Percentiles rank a stretch among this genome's conserved stretches.
phyloP scores from a whole-genome alignment of 2,888 invertebrate genomes.

The Pollenia labialis region DNA sequence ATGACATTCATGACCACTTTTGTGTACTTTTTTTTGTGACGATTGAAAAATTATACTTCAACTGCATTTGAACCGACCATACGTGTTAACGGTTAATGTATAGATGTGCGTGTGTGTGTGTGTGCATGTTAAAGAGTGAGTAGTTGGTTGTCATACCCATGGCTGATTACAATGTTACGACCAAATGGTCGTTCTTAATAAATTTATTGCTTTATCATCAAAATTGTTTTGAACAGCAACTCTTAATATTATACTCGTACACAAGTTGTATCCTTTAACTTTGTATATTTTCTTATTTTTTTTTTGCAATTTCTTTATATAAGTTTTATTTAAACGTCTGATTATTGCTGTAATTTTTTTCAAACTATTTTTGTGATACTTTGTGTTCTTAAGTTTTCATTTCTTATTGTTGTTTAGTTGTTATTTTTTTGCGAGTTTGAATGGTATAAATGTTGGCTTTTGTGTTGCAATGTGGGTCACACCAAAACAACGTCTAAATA shows the following conservation, averaged over 20 bases:
- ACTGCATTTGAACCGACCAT: constrained; percentile 26
- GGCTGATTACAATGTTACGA: constrained; percentile 19
- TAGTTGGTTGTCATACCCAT: neutral
- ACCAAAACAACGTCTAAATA: constrained; percentile 35
- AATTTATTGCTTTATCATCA: constrained; percentile 64
- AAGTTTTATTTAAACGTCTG: constrained; percentile 70
- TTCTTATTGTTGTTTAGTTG: constrained; percentile 5
- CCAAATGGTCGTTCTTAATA: constrained; percentile 34
- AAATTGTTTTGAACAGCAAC: constrained; percentile 61
- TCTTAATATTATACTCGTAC: constrained; percentile 19
- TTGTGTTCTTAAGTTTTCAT: constrained; percentile 39
- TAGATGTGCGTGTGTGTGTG: neutral
- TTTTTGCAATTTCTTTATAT: constrained; percentile 50
- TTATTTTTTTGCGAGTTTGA: neutral
- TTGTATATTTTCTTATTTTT: neutral
- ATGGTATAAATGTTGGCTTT: constrained; percentile 27
- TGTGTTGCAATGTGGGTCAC: constrained; percentile 63
- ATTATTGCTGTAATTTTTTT: constrained; percentile 65
- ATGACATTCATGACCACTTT: constrained; percentile 71
- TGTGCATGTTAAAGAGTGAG: neutral
- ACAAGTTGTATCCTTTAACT: constrained; percentile 44
- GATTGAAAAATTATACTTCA: constrained; percentile 57
- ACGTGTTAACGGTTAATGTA: neutral
- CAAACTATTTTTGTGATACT: constrained; percentile 16
- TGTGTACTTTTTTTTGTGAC: constrained; percentile 1